Base-by-base conservation (phyloP, 2,888 invertebrate species). In the Synanthedon tipuliformis region DNA sequence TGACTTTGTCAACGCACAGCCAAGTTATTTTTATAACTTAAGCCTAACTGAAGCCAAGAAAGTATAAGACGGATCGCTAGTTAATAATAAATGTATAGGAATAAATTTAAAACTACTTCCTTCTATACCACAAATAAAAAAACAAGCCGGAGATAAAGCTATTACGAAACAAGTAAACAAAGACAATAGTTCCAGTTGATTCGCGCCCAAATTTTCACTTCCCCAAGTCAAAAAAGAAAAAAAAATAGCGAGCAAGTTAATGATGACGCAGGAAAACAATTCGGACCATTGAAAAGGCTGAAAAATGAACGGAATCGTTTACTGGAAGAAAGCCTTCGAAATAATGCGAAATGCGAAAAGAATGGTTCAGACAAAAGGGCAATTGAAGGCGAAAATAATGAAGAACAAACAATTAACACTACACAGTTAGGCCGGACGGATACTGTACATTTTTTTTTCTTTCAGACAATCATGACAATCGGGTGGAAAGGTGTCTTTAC, bases 361-460 rank as follows among this genome's bases (percentile, higher is more conserved):
- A 83, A 81, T 78, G 65, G 73, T 55, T 55, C 65, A 73, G 68
- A 87, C 86, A 87, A 87, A 81, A 75, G 78, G 86, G 86, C 83
- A 87, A 86, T 86, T 87, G 86, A 87, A 87, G 84, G 75, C 73
- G 78, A 80, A 79, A 79, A 85, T 87, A 86, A 87, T 86, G 83
- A 78, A 79, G 71, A 78, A 82, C 82, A 84, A 85, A 87, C 85
- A 87, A 86, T 87, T 86, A 86, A 84, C 84, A 86, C 83, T 78
- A 78, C 16, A 49, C 49, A 18, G 49, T 49, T 45, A 45, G 13
- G 8, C 45, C 45, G 45, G 45, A 45, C n/a, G 45, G 45, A 13
- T 45, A 45, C 13, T 45, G 3, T 34, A 34, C 34, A 34, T 34
- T 34, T 34, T 34, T 16, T 23, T 27, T 34, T 34, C 27, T 34